phyloP scores from a whole-genome alignment of 2,888 invertebrate species.

The Xanthia togata region DNA sequence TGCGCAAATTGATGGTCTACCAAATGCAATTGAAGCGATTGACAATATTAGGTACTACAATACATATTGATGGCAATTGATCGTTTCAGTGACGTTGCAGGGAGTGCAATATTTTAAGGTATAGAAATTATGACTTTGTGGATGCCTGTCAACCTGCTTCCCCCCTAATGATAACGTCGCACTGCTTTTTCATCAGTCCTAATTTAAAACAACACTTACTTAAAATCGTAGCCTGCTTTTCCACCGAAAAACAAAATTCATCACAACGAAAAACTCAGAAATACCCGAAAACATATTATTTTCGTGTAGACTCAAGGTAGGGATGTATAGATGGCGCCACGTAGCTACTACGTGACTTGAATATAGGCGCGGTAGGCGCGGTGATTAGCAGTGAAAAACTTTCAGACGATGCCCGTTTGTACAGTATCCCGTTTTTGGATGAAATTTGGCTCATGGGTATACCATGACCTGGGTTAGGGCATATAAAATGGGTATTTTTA shows the following conservation, averaged over 20 bases:
- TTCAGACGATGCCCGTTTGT: conserved; percentile 46
- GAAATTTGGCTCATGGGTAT: no score
- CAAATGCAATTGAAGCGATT: no score
- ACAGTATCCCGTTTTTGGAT: conserved; percentile 31
- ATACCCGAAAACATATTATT: conserved; percentile 55
- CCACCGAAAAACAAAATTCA: conserved; percentile 32
- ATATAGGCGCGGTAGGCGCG: conserved; percentile 63
- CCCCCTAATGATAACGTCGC: not conserved
- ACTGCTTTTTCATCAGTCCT: no score
- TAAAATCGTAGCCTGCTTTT: not conserved
- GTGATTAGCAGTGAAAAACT: conserved; percentile 74
- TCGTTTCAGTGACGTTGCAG: no score
- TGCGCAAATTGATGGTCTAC: no score
- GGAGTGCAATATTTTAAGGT: no score
- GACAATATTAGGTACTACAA: no score
- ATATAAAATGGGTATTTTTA: conserved; percentile 35
- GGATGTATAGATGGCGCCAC: conserved; percentile 61
- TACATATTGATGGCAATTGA: no score
- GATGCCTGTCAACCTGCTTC: no score
- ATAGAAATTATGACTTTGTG: no score
- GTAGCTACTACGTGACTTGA: conserved; percentile 74
- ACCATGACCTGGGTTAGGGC: no score
- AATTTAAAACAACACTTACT: conserved; percentile 4
- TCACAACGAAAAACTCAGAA: conserved; percentile 25
- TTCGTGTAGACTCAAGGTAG: conserved; percentile 45